Percentiles rank a stretch among this genome's conserved stretches.
phyloP scores from a whole-genome alignment of 2,797 vertebrate species.

The Pangasius krempfi region DNA sequence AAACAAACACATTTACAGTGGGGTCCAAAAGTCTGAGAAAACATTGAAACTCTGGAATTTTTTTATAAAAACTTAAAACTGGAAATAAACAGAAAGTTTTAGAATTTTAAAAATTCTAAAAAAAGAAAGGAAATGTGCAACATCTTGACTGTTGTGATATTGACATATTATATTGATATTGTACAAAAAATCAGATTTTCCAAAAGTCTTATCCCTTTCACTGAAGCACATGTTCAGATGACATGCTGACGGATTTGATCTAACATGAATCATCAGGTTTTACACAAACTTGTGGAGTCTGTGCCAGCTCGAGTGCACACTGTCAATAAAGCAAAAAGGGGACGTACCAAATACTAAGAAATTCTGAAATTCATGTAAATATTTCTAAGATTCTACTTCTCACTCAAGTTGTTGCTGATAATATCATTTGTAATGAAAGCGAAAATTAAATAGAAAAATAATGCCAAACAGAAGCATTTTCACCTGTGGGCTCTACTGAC shows the following conservation, averaged over 20 bases:
- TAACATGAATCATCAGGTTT: not conserved
- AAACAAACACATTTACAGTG: too few relatives aligned
- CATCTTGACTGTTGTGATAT: not conserved
- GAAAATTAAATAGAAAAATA: not conserved
- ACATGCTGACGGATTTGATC: not conserved
- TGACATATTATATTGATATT: not conserved
- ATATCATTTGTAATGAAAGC: not conserved
- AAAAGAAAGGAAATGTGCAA: not conserved
- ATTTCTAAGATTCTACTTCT: too few relatives aligned
- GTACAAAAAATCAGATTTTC: not conserved
- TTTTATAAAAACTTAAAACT: too few relatives aligned
- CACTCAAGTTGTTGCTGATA: too few relatives aligned
- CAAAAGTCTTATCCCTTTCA: not conserved
- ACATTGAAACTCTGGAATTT: not conserved
- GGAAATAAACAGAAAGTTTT: not conserved
- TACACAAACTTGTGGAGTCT: not conserved
- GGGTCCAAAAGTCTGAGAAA: too few relatives aligned
- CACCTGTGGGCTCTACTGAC: not conserved
- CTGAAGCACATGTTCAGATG: not conserved
- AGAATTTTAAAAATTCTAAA: not conserved
- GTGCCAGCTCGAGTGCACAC: not conserved
- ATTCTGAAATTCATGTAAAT: not conserved
- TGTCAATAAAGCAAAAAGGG: not conserved
- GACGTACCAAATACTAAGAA: not conserved
- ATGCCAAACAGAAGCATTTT: not conserved